Evolutionary conservation across 2,888 invertebrate genomes (phyloP).

Genomic region (Drosophila maculinotata): DNA sequence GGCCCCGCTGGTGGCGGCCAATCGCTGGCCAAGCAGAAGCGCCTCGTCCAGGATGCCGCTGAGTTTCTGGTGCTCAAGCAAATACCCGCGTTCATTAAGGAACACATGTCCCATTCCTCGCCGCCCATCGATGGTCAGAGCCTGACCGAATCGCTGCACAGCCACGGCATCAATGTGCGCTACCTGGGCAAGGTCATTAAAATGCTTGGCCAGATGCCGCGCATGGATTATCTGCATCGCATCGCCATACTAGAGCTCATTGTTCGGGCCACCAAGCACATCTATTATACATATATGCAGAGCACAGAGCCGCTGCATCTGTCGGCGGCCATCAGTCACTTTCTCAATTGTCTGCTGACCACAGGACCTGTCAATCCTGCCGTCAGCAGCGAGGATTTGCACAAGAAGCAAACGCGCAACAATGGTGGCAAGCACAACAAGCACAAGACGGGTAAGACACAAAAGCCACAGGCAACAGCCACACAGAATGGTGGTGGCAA

Average conservation of each 20-base stretch:
- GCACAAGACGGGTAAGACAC: constrained; percentile 55
- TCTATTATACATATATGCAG: constrained; percentile 96
- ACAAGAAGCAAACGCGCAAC: constrained; percentile 71
- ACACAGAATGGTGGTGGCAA: constrained; percentile 86
- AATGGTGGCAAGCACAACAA: constrained; percentile 75
- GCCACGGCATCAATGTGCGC: constrained; percentile 96
- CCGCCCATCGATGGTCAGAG: constrained; percentile 98
- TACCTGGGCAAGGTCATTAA: constrained; percentile 97
- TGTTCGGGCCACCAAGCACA: constrained; percentile 95
- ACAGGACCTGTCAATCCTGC: constrained; percentile 88
- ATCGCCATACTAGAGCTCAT: constrained; percentile 96
- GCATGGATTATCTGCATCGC: constrained; percentile 94
- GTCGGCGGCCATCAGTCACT: constrained; percentile 96
- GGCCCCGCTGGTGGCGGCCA: constrained; percentile 87
- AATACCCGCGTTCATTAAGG: constrained; percentile 97
- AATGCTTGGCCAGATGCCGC: constrained; percentile 91
- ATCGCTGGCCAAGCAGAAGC: constrained; percentile 92
- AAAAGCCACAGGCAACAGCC: constrained; percentile 83
- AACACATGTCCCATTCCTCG: constrained; percentile 95
- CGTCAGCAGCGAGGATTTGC: constrained; percentile 83
- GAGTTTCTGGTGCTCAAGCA: constrained; percentile 97
- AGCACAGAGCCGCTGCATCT: constrained; percentile 93
- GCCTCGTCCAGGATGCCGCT: constrained; percentile 97
- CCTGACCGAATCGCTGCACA: constrained; percentile 96
- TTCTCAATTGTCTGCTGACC: constrained; percentile 97